Conservation (phyloP, 1,140 invertebrate species). For the Brachystomella parvula region DNA sequence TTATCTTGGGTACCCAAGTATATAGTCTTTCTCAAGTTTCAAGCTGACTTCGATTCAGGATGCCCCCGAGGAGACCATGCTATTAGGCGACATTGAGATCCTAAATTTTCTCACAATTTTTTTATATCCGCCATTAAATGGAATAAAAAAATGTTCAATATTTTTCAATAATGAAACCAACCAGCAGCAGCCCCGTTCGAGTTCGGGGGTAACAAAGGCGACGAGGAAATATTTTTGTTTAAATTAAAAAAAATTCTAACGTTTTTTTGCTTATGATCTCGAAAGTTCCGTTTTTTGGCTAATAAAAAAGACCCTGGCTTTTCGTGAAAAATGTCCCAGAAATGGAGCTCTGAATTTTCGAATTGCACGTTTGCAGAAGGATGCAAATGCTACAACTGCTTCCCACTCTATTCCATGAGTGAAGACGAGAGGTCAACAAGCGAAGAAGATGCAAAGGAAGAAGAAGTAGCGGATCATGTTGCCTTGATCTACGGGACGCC, state of each 20-base stretch:
- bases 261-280: background rate
- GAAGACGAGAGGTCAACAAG: background rate
- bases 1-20: background rate
- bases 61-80: background rate
- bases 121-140: background rate
- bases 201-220: background rate
- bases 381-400: background rate
- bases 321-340: background rate
- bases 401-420: background rate
- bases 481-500: background rate
- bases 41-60: conserved; percentile 6
- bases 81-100: background rate
- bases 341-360: background rate
- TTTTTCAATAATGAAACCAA: background rate
- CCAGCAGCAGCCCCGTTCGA: background rate
- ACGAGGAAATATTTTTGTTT: background rate
- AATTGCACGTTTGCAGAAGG: background rate
- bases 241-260: background rate
- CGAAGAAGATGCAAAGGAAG: background rate
- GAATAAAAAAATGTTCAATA: background rate
- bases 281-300: background rate
- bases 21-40: conserved; percentile 3
- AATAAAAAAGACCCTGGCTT: background rate
- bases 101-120: background rate
- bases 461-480: background rate